Base-by-base conservation (phyloP, 1,140 invertebrate species). In the Achroia grisella region DNA sequence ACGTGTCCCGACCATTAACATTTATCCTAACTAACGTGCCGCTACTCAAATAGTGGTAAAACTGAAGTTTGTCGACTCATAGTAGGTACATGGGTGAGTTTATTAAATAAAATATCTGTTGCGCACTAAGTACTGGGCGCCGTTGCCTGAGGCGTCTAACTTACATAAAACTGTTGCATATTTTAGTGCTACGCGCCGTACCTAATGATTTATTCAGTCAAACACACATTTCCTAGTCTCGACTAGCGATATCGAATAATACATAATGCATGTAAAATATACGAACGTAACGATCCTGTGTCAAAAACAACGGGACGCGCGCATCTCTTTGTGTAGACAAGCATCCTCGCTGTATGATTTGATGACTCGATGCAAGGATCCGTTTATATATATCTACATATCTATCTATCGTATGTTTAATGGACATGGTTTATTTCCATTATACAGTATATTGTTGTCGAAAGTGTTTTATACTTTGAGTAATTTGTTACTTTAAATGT, bases 151-250 rank as follows among this genome's bases (percentile, higher is more conserved):
- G 70, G 67, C 72, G 69, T 59, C 57, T 64, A 72, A 79, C 58
- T 76, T 76, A 80, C 61, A 78, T 70, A 78, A 77, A 78, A 79
- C 67, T 71, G 62, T 63, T 83, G 66, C 73, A 83, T 83, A 80
- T 75, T 83, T 83, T 75, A 83, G 66, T 69, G 61, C 57, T 60
- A 70, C 65, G 67, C 74, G 62, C 62, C 62, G 56, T 66, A 51
- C 53, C 53, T 71, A 52, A 75, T 80, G 63, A 70, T 79, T 81
- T 81, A 81, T 81, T 79, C 73, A 83, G 51, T 41, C 47, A 23
- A 6, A 23, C 17, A 23, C 17, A 73, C 73, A 75, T 73, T 74
- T 63, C 67, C 68, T 57, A 61, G 60, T 67, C 66, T 68, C 52
- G 67, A 61, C 62, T 61, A 56, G 57, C 57, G 51, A 59, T 72